Evolutionary conservation across 2,888 invertebrate genomes (phyloP).

Genomic region (Scaptomyza flava): DNA sequence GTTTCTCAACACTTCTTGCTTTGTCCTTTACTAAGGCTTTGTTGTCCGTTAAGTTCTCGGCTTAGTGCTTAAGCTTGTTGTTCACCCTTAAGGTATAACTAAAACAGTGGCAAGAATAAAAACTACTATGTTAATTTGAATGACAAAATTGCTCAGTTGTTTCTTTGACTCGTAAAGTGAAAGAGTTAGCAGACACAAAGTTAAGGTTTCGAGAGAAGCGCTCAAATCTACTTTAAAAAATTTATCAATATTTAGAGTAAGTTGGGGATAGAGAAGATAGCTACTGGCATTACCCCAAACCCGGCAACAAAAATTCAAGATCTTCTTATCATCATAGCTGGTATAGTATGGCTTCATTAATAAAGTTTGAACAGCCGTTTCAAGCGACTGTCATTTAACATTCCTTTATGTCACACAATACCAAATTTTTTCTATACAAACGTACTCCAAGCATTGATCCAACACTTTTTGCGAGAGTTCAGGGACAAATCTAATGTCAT

Average conservation of each 20-base stretch:
- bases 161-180: conserved; percentile 22
- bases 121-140: conserved; percentile 3
- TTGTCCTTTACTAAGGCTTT: conserved; percentile 3
- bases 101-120: neutral
- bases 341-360: too few relatives aligned
- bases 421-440: conserved; percentile 3
- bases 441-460: neutral
- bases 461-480: conserved; percentile 6
- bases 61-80: conserved; percentile 1
- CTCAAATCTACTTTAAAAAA: neutral
- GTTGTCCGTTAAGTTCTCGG: conserved; percentile 10
- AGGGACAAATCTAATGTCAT: conserved; percentile 16
- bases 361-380: neutral
- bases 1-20: conserved; percentile 45
- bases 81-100: conserved; percentile 6
- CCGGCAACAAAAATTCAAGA: too few relatives aligned
- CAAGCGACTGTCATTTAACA: conserved; percentile 19
- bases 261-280: too few relatives aligned
- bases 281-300: too few relatives aligned
- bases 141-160: conserved; percentile 6
- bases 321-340: too few relatives aligned
- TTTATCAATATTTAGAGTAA: neutral
- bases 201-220: neutral
- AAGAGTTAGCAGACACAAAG: neutral
- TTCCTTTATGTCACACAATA: conserved; percentile 6